Base-by-base conservation (phyloP, 2,888 invertebrate genomes). In the Carpatolechia fugitivella region DNA sequence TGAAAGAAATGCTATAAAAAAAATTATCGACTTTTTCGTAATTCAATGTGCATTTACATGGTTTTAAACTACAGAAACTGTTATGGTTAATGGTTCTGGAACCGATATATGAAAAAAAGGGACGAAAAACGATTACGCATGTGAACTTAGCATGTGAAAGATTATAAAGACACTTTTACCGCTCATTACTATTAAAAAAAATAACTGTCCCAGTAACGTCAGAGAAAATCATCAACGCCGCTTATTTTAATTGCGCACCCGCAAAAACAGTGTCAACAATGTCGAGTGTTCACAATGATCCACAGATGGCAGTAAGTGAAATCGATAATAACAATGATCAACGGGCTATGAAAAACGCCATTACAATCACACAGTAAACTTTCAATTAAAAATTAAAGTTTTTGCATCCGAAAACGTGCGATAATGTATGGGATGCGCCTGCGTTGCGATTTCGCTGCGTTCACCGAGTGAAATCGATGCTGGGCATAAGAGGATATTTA, bases 381-480 rank as follows among this genome's bases (percentile, higher is more conserved):
- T 53, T 53, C 56, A 35, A 56, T 53, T 53, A 56, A 40, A 48
- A 56, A 52, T 48, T 41, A 56, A 48, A 13, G 33, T 48, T 35
- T 49, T 53, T 56, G 35, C 38, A n/a, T 36, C n/a, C 24, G 36
- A 36, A 33, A 36, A 38, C 50, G 38, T 38, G 50, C 18, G n/a
- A 20, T 35, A 49, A 49, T 49, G 33, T 33, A 33, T 49, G 48
- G 16, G 18, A 35, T 33, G 33, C 16, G 47, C 29, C n/a, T 29
- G 46, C n/a, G 14, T 4, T 14, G 29, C 29, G 47, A 47, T 31
- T 30, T 31, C 47, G 47, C 31, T 31, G 47, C 14, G 31, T 31
- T 16, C 16, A 16, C 7, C 10, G 16, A 40, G 70, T 59, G 69
- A 69, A 68, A 65, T 65, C 63, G 60, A 40, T 40, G 40, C 40